phyloP scores from a whole-genome alignment of 2,797 vertebrate species.

The Onychomys arenicola region DNA sequence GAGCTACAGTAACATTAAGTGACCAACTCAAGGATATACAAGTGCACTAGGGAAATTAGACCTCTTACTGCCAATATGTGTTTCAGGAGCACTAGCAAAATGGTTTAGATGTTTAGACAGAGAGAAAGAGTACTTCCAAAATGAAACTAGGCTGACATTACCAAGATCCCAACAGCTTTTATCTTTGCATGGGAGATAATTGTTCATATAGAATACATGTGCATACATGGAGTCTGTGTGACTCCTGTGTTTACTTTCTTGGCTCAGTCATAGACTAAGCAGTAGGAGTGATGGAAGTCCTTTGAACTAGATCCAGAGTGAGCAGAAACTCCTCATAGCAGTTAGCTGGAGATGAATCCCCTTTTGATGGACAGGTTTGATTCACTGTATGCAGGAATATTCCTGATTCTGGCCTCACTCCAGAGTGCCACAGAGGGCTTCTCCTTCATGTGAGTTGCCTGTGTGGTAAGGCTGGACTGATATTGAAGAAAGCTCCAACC shows the following conservation, averaged over 20 bases:
- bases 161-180: neutral
- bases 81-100: neutral
- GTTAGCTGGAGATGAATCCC: constrained; percentile 11
- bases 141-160: neutral
- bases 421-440: neutral
- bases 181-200: neutral
- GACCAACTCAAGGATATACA: neutral
- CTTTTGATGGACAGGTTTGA: neutral
- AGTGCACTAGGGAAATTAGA: neutral
- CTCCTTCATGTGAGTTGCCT: neutral
- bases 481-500: neutral
- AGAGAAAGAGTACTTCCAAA: constrained; percentile 42
- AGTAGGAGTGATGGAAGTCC: neutral
- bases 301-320: neutral
- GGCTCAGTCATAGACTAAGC: neutral
- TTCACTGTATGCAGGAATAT: neutral
- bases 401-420: neutral
- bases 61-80: neutral
- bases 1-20: neutral
- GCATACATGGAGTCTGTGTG: neutral
- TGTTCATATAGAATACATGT: neutral
- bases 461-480: neutral
- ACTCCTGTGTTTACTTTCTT: neutral
- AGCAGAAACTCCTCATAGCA: neutral
- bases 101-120: constrained; percentile 13